These are phyloP conservation scores for Oryzias sinensis DNA, from an alignment of 2,797 vertebrate species.

Conservation along the genomic window DNA sequence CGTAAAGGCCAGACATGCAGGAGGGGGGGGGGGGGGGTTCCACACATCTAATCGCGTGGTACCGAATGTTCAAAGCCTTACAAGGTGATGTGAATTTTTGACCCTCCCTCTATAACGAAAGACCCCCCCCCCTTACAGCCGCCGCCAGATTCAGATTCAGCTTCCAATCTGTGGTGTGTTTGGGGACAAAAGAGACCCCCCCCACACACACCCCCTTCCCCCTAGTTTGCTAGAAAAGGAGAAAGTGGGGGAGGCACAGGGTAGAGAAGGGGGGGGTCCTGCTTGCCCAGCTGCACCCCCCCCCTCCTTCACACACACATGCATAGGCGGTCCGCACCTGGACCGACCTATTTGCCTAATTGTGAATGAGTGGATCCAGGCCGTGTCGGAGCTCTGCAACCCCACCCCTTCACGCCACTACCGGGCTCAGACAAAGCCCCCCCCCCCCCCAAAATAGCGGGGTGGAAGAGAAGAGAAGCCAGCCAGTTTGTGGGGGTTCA, in stretches of 20 bases:
- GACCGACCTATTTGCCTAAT: slow-evolving; percentile 78
- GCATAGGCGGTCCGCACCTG: slow-evolving; percentile 74
- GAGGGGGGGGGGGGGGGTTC: neutral
- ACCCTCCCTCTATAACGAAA: slow-evolving; percentile 8
- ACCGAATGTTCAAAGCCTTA: neutral
- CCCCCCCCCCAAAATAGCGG: slow-evolving; percentile 60
- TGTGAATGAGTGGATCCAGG: slow-evolving; percentile 70
- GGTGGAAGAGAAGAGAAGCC: slow-evolving; percentile 42
- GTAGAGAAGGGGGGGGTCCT: slow-evolving; percentile 51
- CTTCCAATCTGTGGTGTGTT: slow-evolving; percentile 47
- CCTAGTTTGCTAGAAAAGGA: slow-evolving; percentile 64
- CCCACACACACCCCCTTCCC: slow-evolving; percentile 37
- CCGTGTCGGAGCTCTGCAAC: slow-evolving; percentile 62
- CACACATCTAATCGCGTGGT: neutral
- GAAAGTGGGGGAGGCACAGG: slow-evolving; percentile 47
- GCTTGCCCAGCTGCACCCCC: slow-evolving; percentile 69
- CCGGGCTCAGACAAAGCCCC: slow-evolving; percentile 70
- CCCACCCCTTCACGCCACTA: slow-evolving; percentile 49
- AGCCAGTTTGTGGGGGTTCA: slow-evolving; percentile 60
- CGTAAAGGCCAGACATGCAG: slow-evolving; percentile 53
- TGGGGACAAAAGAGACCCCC: slow-evolving; percentile 76
- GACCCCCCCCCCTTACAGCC: slow-evolving; percentile 27
- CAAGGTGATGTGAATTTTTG: slow-evolving; percentile 40
- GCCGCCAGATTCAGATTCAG: slow-evolving; percentile 59
- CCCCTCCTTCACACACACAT: slow-evolving; percentile 40